Conservation (phyloP, 2,888 invertebrate genomes). For the Teleogryllus oceanicus region DNA sequence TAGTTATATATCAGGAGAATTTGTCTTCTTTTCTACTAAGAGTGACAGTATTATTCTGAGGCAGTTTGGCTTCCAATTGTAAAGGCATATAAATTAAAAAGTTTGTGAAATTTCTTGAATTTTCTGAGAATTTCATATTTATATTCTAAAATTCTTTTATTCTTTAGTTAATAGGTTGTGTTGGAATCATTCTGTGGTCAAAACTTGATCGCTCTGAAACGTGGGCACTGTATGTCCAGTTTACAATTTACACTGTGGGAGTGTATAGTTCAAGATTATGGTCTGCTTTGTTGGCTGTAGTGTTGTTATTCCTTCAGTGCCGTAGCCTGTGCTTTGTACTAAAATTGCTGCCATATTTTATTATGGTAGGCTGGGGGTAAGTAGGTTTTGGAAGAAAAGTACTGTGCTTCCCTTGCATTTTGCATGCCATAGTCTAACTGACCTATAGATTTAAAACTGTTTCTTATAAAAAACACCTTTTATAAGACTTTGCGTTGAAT, state of each 20-base stretch:
- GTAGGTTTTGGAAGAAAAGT: slow-evolving; percentile 35
- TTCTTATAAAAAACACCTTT: too few relatives aligned
- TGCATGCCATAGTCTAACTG: too few relatives aligned
- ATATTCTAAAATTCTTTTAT: slow-evolving; percentile 31
- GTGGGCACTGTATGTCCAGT: slow-evolving; percentile 70
- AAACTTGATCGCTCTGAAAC: slow-evolving; percentile 53
- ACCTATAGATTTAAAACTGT: too few relatives aligned
- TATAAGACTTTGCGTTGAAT: too few relatives aligned
- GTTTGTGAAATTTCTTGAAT: too few relatives aligned
- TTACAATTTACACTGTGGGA: slow-evolving; percentile 69
- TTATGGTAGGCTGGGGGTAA: slow-evolving; percentile 59
- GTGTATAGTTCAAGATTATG: slow-evolving; percentile 80
- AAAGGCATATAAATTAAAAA: too few relatives aligned
- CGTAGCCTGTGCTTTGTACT: slow-evolving; percentile 79
- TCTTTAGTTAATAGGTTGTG: slow-evolving; percentile 59
- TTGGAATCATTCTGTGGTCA: slow-evolving; percentile 74
- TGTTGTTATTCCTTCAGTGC: slow-evolving; percentile 75
- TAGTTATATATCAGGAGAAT: too few relatives aligned
- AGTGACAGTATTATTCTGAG: too few relatives aligned
- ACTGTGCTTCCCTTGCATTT: too few relatives aligned
- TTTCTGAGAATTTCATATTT: neutral
- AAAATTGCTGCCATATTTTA: slow-evolving; percentile 68
- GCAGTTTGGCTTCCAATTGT: too few relatives aligned
- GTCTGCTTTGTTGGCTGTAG: slow-evolving; percentile 79
- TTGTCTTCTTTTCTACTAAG: too few relatives aligned